Base-by-base conservation (phyloP, 2,797 vertebrate species). In the Syngnathus rostellatus region DNA sequence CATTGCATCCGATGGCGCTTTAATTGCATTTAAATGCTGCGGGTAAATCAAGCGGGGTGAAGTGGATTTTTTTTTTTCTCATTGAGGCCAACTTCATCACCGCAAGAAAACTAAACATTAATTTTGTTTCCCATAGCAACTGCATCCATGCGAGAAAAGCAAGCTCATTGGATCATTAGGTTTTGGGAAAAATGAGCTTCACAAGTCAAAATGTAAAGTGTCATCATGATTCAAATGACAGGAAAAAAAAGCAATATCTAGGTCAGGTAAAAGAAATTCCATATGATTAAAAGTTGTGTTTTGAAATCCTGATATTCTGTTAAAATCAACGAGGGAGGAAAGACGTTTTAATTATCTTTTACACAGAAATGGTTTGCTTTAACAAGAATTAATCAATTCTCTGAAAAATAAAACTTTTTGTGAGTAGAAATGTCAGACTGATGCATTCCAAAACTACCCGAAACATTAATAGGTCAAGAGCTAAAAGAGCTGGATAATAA, bases 111-210 rank as follows among this genome's bases (percentile, higher is more conserved):
- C 31, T 8, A 23, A 46, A 41, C 6, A 62, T 45, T 45, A 7
- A 12, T 12, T 45, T 19, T 62, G 62, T 72, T 68, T 72, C 76
- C 63, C 65, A 55, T 17, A 62, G 57, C 69, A 77, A 67, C 58
- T 57, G 31, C 40, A 43, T 23, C 0, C 12, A 1, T 62, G 67
- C 54, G 2, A 6, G 63, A 61, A 23, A 62, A 46, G 10, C 53
- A 55, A 31, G 3, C 23, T 12, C 4, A 11, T 43, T 14, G 23
- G 57, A 50, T 37, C 50, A 43, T 8, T 65, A 59, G 59, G 5
- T 6, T n/a, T 37, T 3, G 40, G 17, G 4, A 5, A 60, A 60
- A 40, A 38, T 3, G 38, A n/a, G 19, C 39, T 37, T 54, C 8
- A 1, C 10, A 50, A 19, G 14, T 14, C 11, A 5, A n/a, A 50